Base-by-base conservation (phyloP, 37 sponge, comb jelly and placozoan genomes). In the Amphimedon queenslandica region DNA sequence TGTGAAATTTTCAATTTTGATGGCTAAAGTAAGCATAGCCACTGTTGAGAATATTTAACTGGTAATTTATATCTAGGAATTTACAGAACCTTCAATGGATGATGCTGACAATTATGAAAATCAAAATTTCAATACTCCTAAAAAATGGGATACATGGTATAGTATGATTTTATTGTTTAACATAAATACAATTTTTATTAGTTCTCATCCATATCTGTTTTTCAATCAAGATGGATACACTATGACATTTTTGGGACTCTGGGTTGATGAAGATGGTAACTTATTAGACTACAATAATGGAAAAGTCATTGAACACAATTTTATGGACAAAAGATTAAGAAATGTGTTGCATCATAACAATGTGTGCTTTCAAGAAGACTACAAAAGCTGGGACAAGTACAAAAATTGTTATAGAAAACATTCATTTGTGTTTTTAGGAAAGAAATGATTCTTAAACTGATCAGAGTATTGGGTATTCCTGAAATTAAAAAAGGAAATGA, bases 141-240 rank as follows among this genome's bases (percentile, higher is more conserved):
- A 47, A 47, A 47, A 13, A 18, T 47, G 53, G 53, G 53, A 47
- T 47, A 13, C 8, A 47, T 47, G 53, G 53, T 47, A 47, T 47
- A 47, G 8, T 47, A 18, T 47, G 13, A 18, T 18, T 18, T 8
- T 47, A 18, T 8, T 18, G 13, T 47, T 8, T 47, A 47, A 47
- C 8, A 18, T 47, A 47, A 47, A 18, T 47, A 47, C 53, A 13
- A 47, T 47, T 47, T 78, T 37, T 57, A 60, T 40, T 64, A 89
- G 89, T 61, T 64, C 81, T 40, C 98, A 97, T 57, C 98, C 98
- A 0, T 97, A 94, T 68, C 71, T 97, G 36, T 93, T 97, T 66
- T 97, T 97, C 76, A 93, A 97, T 60, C 77, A 85, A 70, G 94
- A 97, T 47, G 32, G 69, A 38, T 20, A 30, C 31, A 78, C 80